These are phyloP conservation scores for Drosophila rhopaloa DNA, from an alignment of 1,140 invertebrate species.

Conservation along the genomic window DNA sequence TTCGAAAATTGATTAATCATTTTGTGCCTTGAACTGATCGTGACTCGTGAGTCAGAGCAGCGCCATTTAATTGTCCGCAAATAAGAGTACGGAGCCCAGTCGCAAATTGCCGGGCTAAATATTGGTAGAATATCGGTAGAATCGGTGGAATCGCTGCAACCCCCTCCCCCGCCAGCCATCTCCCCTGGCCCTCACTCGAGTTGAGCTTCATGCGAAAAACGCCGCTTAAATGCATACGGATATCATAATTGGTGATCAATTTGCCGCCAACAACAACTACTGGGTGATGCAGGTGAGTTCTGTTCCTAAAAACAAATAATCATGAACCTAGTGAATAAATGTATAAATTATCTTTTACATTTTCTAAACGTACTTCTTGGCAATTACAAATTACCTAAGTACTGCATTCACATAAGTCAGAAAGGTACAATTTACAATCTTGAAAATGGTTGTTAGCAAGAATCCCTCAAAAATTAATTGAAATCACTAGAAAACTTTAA, in stretches of 20 bases:
- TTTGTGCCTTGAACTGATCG: conserved; percentile 68
- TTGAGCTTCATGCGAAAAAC: conserved; percentile 64
- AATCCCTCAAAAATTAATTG: no score
- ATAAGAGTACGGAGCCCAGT: conserved; percentile 25
- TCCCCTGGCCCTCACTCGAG: conserved; percentile 20
- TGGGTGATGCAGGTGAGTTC: conserved; percentile 84
- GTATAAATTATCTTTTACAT: neutral
- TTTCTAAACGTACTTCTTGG: no score
- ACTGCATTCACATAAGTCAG: no score
- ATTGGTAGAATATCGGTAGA: conserved; percentile 14
- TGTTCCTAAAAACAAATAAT: no score
- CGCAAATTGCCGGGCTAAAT: conserved; percentile 30
- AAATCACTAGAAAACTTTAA: no score
- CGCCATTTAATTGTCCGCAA: conserved; percentile 44
- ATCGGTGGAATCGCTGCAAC: conserved; percentile 5
- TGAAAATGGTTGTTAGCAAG: no score
- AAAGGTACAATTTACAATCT: no score
- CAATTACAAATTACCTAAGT: no score
- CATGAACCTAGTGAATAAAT: neutral
- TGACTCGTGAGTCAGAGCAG: conserved; percentile 57
- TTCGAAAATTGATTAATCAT: conserved; percentile 34
- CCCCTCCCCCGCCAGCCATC: conserved; percentile 20
- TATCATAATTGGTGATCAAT: conserved; percentile 84
- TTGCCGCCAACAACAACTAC: conserved; percentile 83
- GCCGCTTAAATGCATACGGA: conserved; percentile 85